Conservation (phyloP, 2,888 invertebrate genomes). For the Punctoribates punctum region DNA sequence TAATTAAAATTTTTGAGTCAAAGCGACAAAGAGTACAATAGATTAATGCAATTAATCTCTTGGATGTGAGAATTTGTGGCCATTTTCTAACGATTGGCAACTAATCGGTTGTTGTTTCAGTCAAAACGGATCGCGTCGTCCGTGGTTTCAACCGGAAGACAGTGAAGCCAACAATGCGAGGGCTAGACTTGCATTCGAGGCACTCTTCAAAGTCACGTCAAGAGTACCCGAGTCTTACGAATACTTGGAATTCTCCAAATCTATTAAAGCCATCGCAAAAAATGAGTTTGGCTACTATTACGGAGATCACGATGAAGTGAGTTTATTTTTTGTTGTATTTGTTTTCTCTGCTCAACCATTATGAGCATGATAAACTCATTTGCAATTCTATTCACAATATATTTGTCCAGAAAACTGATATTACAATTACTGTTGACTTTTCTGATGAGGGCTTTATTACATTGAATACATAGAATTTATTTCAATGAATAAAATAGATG, state of each 20-base stretch:
- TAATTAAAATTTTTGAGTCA: too few species aligned
- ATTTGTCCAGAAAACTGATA: too few species aligned
- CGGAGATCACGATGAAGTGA: constrained; percentile 51
- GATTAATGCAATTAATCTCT: too few species aligned
- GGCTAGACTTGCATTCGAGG: constrained; percentile 78
- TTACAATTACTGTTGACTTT: too few species aligned
- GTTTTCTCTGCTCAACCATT: background rate
- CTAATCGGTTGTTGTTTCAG: too few species aligned
- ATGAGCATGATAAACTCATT: background rate
- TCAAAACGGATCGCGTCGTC: constrained; percentile 59
- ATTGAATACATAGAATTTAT: too few species aligned
- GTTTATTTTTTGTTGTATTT: background rate
- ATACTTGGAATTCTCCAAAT: constrained; percentile 70
- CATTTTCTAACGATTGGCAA: too few species aligned
- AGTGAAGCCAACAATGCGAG: constrained; percentile 73
- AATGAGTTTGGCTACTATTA: constrained; percentile 53
- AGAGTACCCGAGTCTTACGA: constrained; percentile 63
- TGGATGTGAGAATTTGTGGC: too few species aligned
- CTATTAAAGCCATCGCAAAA: constrained; percentile 58
- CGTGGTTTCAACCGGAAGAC: constrained; percentile 81
- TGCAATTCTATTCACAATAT: too few species aligned
- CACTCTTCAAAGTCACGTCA: constrained; percentile 81
- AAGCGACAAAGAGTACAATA: too few species aligned
- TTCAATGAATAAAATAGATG: too few species aligned
- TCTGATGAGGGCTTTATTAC: too few species aligned